phyloP scores from a whole-genome alignment of 2,797 vertebrate species.

The Schizothorax lantsangensis region DNA sequence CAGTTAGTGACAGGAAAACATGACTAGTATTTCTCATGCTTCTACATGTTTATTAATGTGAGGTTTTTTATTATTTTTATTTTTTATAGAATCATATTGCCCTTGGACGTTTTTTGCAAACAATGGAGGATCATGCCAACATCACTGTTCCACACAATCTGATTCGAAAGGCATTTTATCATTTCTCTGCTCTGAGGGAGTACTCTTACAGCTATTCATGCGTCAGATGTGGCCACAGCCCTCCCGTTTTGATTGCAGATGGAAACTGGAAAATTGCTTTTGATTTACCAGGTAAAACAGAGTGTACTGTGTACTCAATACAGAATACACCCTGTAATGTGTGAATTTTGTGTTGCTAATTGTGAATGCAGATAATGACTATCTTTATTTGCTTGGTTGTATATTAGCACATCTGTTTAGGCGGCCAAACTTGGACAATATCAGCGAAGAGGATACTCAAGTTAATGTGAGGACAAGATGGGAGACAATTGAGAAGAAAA shows the following conservation, averaged over 20 bases:
- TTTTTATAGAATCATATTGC: slow-evolving; percentile 37
- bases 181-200: slow-evolving; percentile 23
- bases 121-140: background rate
- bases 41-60: background rate
- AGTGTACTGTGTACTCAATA: no score
- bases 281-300: slow-evolving; percentile 38
- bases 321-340: background rate
- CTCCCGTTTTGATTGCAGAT: slow-evolving; percentile 35
- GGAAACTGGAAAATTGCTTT: slow-evolving; percentile 47
- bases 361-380: background rate
- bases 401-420: slow-evolving; percentile 26
- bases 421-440: background rate
- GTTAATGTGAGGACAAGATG: slow-evolving; percentile 22
- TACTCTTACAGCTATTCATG: slow-evolving; percentile 24
- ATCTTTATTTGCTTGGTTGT: background rate
- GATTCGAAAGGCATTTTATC: slow-evolving; percentile 12
- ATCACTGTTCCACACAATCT: background rate
- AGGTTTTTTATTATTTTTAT: background rate
- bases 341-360: background rate
- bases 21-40: background rate
- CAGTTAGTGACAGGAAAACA: background rate
- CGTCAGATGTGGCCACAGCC: slow-evolving; percentile 19
- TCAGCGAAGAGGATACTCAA: background rate
- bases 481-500: slow-evolving; percentile 13
- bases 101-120: slow-evolving; percentile 8